Conservation (phyloP, 2,113 vertebrate species). For the Lampris megalopsis region DNA sequence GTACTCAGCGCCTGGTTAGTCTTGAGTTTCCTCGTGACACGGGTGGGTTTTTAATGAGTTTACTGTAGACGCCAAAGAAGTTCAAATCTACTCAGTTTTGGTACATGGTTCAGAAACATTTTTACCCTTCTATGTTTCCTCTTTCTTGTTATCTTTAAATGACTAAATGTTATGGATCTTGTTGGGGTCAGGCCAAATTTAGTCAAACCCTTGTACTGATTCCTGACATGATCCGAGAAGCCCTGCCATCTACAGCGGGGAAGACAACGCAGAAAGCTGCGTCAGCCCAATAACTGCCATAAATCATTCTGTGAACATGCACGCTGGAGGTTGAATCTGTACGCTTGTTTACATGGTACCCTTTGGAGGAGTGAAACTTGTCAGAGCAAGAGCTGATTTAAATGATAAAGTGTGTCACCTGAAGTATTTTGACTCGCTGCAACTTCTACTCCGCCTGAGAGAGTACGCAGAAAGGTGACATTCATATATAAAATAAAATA, state of each 20-base stretch:
- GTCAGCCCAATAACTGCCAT: constrained; percentile 48
- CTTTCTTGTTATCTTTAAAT: not conserved
- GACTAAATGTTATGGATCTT: not conserved
- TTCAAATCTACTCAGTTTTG: no score
- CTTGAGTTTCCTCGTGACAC: no score
- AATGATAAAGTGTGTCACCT: constrained; percentile 60
- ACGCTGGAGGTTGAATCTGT: constrained; percentile 35
- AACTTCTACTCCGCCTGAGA: not conserved
- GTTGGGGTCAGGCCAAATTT: constrained; percentile 15
- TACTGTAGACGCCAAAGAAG: no score
- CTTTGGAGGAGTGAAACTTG: constrained; percentile 64
- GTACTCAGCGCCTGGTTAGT: no score
- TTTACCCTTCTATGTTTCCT: constrained; percentile 21
- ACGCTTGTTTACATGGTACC: constrained; percentile 66
- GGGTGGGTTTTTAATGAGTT: no score
- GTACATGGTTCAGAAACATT: not conserved
- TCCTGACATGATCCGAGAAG: constrained; percentile 30
- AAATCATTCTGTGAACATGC: constrained; percentile 48
- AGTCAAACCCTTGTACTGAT: constrained; percentile 4
- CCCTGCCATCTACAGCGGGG: constrained; percentile 7
- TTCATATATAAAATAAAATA: constrained; percentile 12
- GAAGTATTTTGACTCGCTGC: constrained; percentile 4
- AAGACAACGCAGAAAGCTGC: constrained; percentile 36
- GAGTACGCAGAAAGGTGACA: constrained; percentile 10
- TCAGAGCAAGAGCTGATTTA: constrained; percentile 59